phyloP scores from a whole-genome alignment of 2,888 invertebrate genomes.

The Eretmocerus hayati region DNA sequence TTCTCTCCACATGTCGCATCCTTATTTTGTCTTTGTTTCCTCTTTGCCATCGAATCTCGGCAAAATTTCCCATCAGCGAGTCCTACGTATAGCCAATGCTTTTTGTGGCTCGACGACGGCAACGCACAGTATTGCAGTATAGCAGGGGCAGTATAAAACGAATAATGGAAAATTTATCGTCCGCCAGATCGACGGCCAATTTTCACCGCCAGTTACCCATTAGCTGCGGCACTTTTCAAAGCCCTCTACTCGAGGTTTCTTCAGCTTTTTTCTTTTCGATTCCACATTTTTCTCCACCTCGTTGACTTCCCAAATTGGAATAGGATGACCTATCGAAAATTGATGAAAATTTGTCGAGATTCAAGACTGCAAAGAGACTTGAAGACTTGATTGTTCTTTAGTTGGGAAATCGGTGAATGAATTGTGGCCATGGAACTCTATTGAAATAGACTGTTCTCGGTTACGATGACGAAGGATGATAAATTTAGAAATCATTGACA shows the following conservation, averaged over 20 bases:
- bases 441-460: no score
- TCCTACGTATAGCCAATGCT: conserved; percentile 16
- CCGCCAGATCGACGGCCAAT: conserved; percentile 26
- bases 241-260: neutral
- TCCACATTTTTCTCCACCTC: neutral
- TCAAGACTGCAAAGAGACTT: no score
- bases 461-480: no score
- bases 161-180: conserved; percentile 35
- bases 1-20: conserved; percentile 11
- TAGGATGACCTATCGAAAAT: neutral
- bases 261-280: neutral
- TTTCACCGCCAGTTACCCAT: conserved; percentile 19
- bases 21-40: conserved; percentile 28
- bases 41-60: conserved; percentile 6
- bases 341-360: neutral
- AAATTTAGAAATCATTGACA: no score
- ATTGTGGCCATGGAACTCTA: no score
- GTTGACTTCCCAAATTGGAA: no score
- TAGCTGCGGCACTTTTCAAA: neutral
- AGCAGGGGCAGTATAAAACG: conserved; percentile 4
- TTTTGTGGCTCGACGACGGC: no score
- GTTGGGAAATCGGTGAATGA: no score
- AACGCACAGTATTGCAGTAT: no score
- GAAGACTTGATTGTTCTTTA: no score
- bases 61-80: conserved; percentile 25